Base-by-base conservation (phyloP, 2,888 invertebrate genomes). In the Temnothorax rugatulus region DNA sequence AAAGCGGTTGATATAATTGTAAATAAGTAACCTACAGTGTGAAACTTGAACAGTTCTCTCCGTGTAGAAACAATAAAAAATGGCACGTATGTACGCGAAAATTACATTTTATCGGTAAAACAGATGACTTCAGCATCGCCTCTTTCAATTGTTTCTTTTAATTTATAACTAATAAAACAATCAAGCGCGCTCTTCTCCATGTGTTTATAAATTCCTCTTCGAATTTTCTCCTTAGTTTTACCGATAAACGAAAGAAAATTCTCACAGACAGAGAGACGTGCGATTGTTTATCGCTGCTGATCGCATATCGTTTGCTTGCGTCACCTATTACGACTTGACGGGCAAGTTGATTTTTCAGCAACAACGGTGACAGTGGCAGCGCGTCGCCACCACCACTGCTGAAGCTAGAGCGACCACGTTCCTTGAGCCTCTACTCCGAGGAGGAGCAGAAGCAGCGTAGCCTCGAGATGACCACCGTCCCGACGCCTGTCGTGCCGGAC, bases 401-500 rank as follows among this genome's bases (percentile, higher is more conserved):
- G 68, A 94, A 93, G 87, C 82, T 91, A 75, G 93, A 94, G 86
- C 93, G 94, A 73, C 94, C 94, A 63, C 93, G 93, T 54, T 94
- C 94, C 29, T 84, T 94, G 79, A 94, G 94, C 77, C 91, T 94
- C 61, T 93, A 92, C 81, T 93, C 93, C 9, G 94, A 94, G 69
- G 93, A 93, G 18, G 93, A 94, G 38, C 92, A 92, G 52, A 93
- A 93, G 63, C 92, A 92, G 73, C 92, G 91, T 5, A 85, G 88
- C 3, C 90, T 77, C 50, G 93, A 92, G 82, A 69, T 92, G 29
- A 86, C 92, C 8, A 92, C 92, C 2, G 89, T 92, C n/a, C 91
- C 92, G n/a, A 93, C 93, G 21, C 90, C 92, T 11, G 89, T 87
- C 18, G 84, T 89, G 29, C 90, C 91, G 8, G 91, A 91, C 61